Base-by-base conservation (phyloP, 1,140 invertebrate species). In the Drosophila murphyi region DNA sequence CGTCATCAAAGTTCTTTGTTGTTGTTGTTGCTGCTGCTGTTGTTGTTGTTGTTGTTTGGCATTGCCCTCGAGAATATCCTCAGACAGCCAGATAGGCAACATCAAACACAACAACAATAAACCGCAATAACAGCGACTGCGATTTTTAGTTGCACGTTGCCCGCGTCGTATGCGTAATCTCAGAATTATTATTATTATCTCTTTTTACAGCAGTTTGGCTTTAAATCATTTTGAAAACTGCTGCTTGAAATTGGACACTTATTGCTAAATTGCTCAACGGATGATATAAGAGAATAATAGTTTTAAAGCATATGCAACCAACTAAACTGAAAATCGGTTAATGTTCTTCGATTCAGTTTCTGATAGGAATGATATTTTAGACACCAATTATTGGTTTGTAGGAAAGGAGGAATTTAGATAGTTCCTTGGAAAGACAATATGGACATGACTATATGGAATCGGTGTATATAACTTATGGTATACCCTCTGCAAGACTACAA, bases 81-180 rank as follows among this genome's bases (percentile, higher is more conserved):
- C 80, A 74, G 70, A 74, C 68, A 68, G 39, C 75, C 65, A 68
- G 81, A 73, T 70, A 68, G 57, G 32, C 59, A 55, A 1, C 32
- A 10, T 34, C 70, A 64, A 72, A 77, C 62, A 39, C 78, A 61
- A 48, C 41, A 48, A 31, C 63, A 56, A 35, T 29, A 45, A 51
- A 48, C 57, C 31, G 29, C 63, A 67, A 32, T 34, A n/a, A 60
- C 65, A 39, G 65, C 57, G 45, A 72, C 48, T 72, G 63, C 64
- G 48, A 65, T 72, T 71, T 64, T 52, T 43, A 43, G 39, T 60
- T 62, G 43, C 39, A 48, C 31, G 10, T 1, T 31, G n/a, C 55
- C 55, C 72, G 72, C 68, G 78, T 67, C 83, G 83, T 83, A 89
- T 88, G 73, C 77, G 80, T 88, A 89, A 88, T 88, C 64, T 87